Evolutionary conservation across 2,113 vertebrate species (phyloP).

Genomic region (Charina bottae): DNA sequence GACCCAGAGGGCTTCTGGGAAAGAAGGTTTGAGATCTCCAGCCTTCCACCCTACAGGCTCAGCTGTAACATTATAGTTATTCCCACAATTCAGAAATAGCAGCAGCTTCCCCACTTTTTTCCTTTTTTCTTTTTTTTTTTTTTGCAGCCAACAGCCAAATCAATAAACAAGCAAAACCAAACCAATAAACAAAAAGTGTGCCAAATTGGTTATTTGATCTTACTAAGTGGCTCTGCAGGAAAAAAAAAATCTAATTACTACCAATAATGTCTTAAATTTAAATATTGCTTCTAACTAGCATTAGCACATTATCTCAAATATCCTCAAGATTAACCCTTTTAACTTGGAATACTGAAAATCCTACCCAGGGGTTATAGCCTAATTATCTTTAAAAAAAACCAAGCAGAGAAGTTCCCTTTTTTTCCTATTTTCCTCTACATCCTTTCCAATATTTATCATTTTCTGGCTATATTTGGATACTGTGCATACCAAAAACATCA

Average conservation of each 20-base stretch:
- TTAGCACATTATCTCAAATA: slow-evolving; percentile 20
- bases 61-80: too few relatives aligned
- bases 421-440: slow-evolving; percentile 1
- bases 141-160: neutral
- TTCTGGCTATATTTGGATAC: slow-evolving; percentile 49
- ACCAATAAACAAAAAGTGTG: neutral
- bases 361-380: slow-evolving; percentile 26
- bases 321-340: slow-evolving; percentile 41
- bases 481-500: slow-evolving; percentile 7
- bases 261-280: neutral
- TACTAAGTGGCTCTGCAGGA: neutral
- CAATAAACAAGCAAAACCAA: neutral
- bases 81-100: too few relatives aligned
- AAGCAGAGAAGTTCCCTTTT: slow-evolving; percentile 34
- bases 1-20: too few relatives aligned
- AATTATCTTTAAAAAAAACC: neutral
- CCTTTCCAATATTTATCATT: slow-evolving; percentile 37
- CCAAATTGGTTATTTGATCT: neutral
- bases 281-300: neutral
- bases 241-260: neutral
- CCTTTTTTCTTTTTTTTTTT: neutral
- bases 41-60: too few relatives aligned
- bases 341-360: slow-evolving; percentile 35
- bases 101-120: too few relatives aligned
- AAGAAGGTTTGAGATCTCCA: too few relatives aligned